Conservation (phyloP, 2,797 vertebrate species). For the Hippoglossus hippoglossus region DNA sequence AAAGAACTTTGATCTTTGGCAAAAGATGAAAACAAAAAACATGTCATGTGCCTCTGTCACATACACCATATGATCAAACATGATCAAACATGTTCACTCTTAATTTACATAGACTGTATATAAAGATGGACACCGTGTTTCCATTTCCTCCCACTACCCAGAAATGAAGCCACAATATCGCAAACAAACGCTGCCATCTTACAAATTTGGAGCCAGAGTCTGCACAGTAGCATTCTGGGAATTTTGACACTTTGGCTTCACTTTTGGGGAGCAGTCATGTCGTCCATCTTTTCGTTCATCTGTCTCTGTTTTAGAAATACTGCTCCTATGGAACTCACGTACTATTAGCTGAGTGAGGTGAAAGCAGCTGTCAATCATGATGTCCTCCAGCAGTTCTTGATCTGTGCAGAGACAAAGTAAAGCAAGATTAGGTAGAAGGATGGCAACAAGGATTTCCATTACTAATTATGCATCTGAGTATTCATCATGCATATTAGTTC, state of each 20-base stretch:
- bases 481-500: constrained; percentile 40
- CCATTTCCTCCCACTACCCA: too few relatives aligned
- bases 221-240: too few relatives aligned
- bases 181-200: too few relatives aligned
- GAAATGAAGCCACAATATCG: too few relatives aligned
- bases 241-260: too few relatives aligned
- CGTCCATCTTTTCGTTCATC: too few relatives aligned
- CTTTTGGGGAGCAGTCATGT: too few relatives aligned
- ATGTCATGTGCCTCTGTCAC: constrained; percentile 1
- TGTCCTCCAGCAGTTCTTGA: constrained; percentile 91
- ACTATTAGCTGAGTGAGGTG: constrained; percentile 86
- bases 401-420: constrained; percentile 79
- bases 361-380: constrained; percentile 88
- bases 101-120: too few relatives aligned
- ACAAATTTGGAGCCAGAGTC: too few relatives aligned
- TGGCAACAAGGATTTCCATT: constrained; percentile 29
- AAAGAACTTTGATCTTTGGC: not conserved
- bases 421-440: constrained; percentile 33
- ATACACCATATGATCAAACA: constrained; percentile 5
- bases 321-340: constrained; percentile 69
- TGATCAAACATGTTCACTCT: not conserved
- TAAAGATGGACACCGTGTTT: too few relatives aligned
- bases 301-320: not conserved
- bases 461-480: constrained; percentile 38
- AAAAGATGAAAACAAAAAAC: not conserved